Conservation (phyloP, 2,888 invertebrate species). For the Caenorhabditis sinica region DNA sequence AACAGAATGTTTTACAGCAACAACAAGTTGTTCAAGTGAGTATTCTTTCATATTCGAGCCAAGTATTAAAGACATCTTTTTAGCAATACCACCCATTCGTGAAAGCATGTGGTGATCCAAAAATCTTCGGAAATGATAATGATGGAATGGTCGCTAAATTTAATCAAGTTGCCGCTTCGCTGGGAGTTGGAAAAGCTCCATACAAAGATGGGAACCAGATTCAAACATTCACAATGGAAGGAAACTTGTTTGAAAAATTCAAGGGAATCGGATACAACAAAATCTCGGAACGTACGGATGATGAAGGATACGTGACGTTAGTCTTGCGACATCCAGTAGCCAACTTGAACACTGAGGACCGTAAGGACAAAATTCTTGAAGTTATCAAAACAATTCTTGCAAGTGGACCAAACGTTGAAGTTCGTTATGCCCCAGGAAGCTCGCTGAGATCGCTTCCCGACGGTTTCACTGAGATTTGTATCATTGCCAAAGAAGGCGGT, state of each 20-base stretch:
- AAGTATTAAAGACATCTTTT: not conserved
- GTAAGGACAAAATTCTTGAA: conserved; percentile 41
- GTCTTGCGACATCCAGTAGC: conserved; percentile 89
- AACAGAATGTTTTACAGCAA: conserved; percentile 15
- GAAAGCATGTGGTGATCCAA: conserved; percentile 57
- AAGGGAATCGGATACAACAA: conserved; percentile 93
- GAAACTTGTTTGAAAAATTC: conserved; percentile 84
- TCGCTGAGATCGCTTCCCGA: conserved; percentile 84
- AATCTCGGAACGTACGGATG: conserved; percentile 92
- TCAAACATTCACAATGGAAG: conserved; percentile 84
- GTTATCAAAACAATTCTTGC: conserved; percentile 86
- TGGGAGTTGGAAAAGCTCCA: conserved; percentile 84
- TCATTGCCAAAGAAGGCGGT: conserved; percentile 63
- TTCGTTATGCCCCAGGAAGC: conserved; percentile 89
- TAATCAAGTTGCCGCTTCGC: conserved; percentile 62
- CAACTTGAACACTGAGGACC: conserved; percentile 54
- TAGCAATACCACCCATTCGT: conserved; percentile 61
- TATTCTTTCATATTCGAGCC: not conserved
- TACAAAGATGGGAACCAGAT: conserved; percentile 74
- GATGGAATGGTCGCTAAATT: conserved; percentile 54
- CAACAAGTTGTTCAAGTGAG: conserved; percentile 39
- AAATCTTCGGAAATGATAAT: conserved; percentile 57
- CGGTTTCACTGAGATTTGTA: conserved; percentile 54
- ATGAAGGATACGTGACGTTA: conserved; percentile 93
- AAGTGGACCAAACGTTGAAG: conserved; percentile 88